Conservation (phyloP, 2,797 vertebrate species). For the Bovichtus variegatus region DNA sequence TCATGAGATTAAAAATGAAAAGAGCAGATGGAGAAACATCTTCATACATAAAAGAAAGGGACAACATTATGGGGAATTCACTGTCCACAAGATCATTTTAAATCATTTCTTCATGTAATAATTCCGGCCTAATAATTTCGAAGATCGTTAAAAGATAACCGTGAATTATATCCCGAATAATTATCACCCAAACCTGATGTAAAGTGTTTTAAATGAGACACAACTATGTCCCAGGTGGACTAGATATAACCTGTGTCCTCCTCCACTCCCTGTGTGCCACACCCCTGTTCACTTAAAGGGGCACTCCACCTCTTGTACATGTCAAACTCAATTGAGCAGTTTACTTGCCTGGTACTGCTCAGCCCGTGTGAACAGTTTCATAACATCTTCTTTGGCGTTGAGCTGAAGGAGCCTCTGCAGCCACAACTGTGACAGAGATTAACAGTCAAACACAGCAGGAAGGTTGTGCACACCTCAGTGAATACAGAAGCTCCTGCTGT, state of each 20-base stretch:
- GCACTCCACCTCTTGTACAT: background rate
- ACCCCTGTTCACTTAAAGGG: background rate
- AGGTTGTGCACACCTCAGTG: background rate
- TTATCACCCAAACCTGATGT: background rate
- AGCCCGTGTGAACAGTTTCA: too few species aligned
- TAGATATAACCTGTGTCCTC: too few species aligned
- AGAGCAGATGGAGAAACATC: constrained; percentile 10
- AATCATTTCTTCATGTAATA: background rate
- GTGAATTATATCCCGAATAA: too few species aligned
- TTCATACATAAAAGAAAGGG: background rate
- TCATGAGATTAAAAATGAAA: constrained; percentile 13
- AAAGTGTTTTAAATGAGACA: background rate
- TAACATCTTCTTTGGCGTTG: too few species aligned
- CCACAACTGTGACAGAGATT: background rate
- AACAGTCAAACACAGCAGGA: background rate
- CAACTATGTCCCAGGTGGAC: too few species aligned
- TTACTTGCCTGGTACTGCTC: too few species aligned
- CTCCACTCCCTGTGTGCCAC: background rate
- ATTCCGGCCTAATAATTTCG: background rate
- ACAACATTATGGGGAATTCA: background rate
- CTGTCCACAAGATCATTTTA: background rate
- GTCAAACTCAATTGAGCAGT: background rate
- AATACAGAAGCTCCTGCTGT: background rate
- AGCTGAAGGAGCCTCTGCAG: background rate
- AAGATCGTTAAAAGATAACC: background rate